phyloP scores from a whole-genome alignment of 2,888 invertebrate species.

The Urechis unicinctus region DNA sequence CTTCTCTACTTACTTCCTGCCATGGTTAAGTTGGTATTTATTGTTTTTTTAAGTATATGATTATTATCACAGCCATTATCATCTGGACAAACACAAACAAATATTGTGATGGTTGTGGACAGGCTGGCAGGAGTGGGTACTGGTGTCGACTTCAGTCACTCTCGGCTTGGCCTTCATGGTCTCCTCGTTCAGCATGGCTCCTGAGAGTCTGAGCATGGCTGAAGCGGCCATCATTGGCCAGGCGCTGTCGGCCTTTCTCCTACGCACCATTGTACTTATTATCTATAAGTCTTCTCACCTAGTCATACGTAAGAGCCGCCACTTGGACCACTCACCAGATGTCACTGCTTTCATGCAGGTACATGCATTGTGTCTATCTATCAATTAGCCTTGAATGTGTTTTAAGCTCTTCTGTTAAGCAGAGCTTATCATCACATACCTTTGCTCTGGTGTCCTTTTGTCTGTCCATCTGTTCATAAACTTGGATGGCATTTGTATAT shows the following conservation, averaged over 20 bases:
- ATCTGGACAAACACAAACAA: neutral
- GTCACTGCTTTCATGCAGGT: neutral
- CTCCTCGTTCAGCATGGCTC: too few species aligned
- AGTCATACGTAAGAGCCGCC: neutral
- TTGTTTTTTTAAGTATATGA: too few species aligned
- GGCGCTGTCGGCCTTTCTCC: neutral
- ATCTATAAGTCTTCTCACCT: too few species aligned
- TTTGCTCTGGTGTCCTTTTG: neutral
- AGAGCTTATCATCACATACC: too few species aligned
- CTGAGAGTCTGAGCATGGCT: neutral
- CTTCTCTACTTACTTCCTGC: neutral
- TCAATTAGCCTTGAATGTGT: too few species aligned
- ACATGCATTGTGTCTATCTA: too few species aligned
- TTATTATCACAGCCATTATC: neutral
- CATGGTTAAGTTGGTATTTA: neutral
- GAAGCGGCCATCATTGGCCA: neutral
- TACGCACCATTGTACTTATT: too few species aligned
- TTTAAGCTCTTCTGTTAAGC: too few species aligned
- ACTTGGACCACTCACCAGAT: neutral
- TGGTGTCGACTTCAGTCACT: too few species aligned
- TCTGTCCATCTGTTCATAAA: too few species aligned
- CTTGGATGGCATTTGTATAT: too few species aligned
- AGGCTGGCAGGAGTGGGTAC: too few species aligned
- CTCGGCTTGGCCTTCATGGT: neutral
- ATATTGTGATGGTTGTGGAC: neutral